phyloP scores from a whole-genome alignment of 35 echinoderm and acorn worm species.

The Apostichopus parvimensis region DNA sequence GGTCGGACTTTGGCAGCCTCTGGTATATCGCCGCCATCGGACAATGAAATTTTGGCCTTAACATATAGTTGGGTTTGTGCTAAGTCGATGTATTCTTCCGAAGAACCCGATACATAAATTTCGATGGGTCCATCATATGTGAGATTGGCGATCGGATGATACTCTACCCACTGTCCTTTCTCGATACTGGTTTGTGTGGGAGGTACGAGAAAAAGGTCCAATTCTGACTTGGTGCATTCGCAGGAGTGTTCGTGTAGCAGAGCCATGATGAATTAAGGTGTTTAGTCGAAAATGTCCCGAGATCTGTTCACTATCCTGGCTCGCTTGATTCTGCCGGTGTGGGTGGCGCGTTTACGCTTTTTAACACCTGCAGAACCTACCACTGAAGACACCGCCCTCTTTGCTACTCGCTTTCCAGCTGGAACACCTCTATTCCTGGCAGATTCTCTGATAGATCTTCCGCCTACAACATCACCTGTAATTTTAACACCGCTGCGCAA shows the following conservation, averaged over 20 bases:
- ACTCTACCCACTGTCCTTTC: too few relatives aligned
- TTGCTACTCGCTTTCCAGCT: neutral
- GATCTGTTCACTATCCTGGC: neutral
- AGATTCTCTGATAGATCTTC: neutral
- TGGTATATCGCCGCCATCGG: neutral
- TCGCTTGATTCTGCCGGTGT: neutral
- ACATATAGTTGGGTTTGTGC: too few relatives aligned
- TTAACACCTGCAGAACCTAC: neutral
- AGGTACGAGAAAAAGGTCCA: conserved; percentile 68
- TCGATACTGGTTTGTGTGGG: conserved; percentile 13
- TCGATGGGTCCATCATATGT: neutral
- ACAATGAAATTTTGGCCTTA: neutral
- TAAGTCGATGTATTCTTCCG: neutral
- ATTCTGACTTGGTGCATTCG: conserved; percentile 66
- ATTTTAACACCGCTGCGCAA: conserved; percentile 64
- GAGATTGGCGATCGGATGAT: too few relatives aligned
- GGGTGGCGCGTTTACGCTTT: neutral
- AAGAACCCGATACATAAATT: neutral
- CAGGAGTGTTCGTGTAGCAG: conserved; percentile 60
- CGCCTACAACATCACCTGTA: conserved; percentile 35
- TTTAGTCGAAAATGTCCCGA: conserved; percentile 22
- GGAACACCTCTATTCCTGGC: neutral
- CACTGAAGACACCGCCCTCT: neutral
- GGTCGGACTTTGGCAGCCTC: too few relatives aligned
- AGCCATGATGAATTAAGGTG: conserved; percentile 25